Conservation (phyloP, 23 tunicate genomes). For the Diplosoma virens region DNA sequence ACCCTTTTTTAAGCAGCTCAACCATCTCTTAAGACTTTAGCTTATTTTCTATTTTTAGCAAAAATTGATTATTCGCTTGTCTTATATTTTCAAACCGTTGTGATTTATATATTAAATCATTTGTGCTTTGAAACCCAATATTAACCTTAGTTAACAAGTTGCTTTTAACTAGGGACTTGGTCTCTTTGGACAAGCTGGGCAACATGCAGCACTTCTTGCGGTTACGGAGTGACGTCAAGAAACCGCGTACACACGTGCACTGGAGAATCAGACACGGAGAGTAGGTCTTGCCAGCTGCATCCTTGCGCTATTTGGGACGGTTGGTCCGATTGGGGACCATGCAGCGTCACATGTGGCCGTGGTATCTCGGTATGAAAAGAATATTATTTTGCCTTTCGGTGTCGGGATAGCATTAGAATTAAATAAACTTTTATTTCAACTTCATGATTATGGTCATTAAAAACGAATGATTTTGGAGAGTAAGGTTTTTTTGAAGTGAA, state of each 20-base stretch:
- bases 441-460: no score
- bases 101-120: background rate
- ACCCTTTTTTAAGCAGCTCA: no score
- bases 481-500: no score
- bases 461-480: no score
- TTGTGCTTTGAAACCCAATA: no score
- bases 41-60: no score
- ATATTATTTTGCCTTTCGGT: no score
- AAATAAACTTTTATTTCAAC: no score
- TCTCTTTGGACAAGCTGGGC: slow-evolving; percentile 1
- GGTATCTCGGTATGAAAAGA: slow-evolving; percentile 74
- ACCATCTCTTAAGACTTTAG: no score
- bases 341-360: slow-evolving; percentile 73
- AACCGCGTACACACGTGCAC: slow-evolving; percentile 76
- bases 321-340: slow-evolving; percentile 88
- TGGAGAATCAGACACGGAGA: slow-evolving; percentile 36
- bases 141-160: no score
- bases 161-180: slow-evolving; percentile 20
- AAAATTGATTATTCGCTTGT: background rate
- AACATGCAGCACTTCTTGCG: slow-evolving; percentile 57
- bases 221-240: slow-evolving; percentile 65
- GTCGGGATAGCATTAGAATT: no score
- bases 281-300: slow-evolving; percentile 42
- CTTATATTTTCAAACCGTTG: background rate
- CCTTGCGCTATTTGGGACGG: slow-evolving; percentile 96